Evolutionary conservation across 2,888 invertebrate genomes (phyloP), one percentile per base, ranked within the genome.

Genomic region (Lypha dubia): DNA sequence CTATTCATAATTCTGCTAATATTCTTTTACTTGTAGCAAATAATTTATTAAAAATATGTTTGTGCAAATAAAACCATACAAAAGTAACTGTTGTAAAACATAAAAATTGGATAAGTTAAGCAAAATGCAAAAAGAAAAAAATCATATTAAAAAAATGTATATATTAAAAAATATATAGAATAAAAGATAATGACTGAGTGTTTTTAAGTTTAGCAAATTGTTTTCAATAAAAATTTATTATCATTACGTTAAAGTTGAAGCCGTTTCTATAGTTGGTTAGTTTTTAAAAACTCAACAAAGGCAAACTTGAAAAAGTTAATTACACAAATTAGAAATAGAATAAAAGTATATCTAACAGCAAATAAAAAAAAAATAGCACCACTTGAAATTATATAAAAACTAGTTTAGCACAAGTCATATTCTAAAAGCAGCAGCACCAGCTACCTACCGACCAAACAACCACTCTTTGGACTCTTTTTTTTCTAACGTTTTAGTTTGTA

Each of bases 321-420:
- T 75, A 67, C 53, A 56, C 46, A 38, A 76, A 67, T 38, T 58
- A 35, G 17, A 76, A 67, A 67, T 38, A 67, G 11, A 58, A 46
- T 22, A 35, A n/a, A n/a, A n/a, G n/a, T 6, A 9, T 28, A 17
- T 28, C n/a, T n/a, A n/a, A n/a, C 15, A 51, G 1, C 8, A 35
- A 24, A 56, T 20, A 41, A 56, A 22, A 35, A 24, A 56, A 32
- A 41, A 56, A 22, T 28, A 65, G 35, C 56, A 75, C 15, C 65
- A 35, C 65, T 65, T 75, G 44, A 67, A 75, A 76, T 68, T 60
- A 76, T 68, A 58, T 49, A 68, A 77, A 77, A 77, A 77, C 76
- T 24, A 68, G 76, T 77, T 77, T 51, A 77, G 77, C 77, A 77
- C 68, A 77, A 77, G 77, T 60, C 68, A 62, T 70, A 62, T 70